Conservation (phyloP, 2,113 vertebrate genomes). For the Sminthopsis crassicaudata region DNA sequence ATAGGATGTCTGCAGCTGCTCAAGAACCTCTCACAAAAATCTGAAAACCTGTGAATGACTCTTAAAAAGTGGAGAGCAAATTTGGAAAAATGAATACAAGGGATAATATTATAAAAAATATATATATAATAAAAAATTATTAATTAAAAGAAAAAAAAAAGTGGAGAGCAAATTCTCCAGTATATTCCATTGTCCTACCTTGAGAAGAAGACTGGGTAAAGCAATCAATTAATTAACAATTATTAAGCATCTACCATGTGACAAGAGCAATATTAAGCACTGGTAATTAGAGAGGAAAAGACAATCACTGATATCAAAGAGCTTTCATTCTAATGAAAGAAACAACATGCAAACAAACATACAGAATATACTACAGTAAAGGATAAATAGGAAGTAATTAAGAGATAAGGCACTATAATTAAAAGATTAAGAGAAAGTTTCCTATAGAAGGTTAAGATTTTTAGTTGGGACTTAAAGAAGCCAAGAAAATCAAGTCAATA, state of each 20-base stretch:
- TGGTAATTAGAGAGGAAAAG: neutral
- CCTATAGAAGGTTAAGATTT: neutral
- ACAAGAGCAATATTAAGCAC: neutral
- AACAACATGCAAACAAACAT: neutral
- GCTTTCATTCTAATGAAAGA: neutral
- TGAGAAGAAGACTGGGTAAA: slow-evolving; percentile 46
- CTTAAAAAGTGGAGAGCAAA: slow-evolving; percentile 17
- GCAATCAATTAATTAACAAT: slow-evolving; percentile 53
- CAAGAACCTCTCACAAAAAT: slow-evolving; percentile 34
- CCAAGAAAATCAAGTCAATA: neutral
- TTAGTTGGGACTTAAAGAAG: too few species aligned
- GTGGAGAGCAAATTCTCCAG: slow-evolving; percentile 51
- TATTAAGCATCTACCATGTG: neutral
- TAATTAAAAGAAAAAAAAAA: too few species aligned
- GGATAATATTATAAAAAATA: too few species aligned
- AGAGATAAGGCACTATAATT: neutral
- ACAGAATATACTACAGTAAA: neutral
- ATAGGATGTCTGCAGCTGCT: slow-evolving; percentile 79
- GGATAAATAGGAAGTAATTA: neutral
- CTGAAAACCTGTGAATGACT: neutral
- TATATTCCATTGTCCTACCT: slow-evolving; percentile 61
- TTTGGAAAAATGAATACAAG: too few species aligned
- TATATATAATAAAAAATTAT: too few species aligned
- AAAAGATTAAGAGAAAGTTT: neutral
- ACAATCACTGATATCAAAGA: neutral